A percentile compares a stretch with the other conserved stretches of the same genome.
phyloP scores from a whole-genome alignment of 2,113 vertebrate genomes.

The Dicentrarchus labrax region DNA sequence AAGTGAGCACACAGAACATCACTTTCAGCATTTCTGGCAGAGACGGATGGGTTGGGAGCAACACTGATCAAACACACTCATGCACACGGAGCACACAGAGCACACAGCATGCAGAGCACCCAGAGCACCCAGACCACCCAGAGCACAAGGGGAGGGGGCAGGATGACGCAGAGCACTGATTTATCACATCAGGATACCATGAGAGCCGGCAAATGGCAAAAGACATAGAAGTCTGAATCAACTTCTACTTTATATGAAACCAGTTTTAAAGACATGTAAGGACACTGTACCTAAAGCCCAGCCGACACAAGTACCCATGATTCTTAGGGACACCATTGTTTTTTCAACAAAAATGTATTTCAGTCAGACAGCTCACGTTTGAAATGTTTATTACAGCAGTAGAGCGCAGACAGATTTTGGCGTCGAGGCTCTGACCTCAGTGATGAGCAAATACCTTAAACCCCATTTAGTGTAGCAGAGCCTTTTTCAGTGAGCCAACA shows the following conservation, averaged over 20 bases:
- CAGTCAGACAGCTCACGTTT: too few species aligned
- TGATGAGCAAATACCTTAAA: too few species aligned
- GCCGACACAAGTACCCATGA: not conserved
- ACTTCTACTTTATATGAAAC: not conserved
- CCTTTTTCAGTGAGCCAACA: too few species aligned
- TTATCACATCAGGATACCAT: not conserved
- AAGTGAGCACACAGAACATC: conserved; percentile 61
- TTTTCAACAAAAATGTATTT: too few species aligned
- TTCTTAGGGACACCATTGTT: not conserved
- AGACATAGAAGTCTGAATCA: not conserved
- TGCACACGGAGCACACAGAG: conserved; percentile 6
- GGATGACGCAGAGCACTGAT: conserved; percentile 15
- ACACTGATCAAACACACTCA: conserved; percentile 54
- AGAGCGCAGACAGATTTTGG: too few species aligned
- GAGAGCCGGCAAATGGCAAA: not conserved
- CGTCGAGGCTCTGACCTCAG: too few species aligned
- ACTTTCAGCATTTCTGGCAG: conserved; percentile 64
- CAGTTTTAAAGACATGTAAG: not conserved
- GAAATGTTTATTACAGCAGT: too few species aligned
- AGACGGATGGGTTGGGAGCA: conserved; percentile 4
- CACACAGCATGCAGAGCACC: too few species aligned
- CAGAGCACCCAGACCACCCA: too few species aligned
- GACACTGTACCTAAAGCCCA: not conserved
- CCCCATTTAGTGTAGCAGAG: too few species aligned
- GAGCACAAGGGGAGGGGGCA: not conserved